phyloP scores from a whole-genome alignment of 2,797 vertebrate genomes.

The Gymnothorax javanicus region DNA sequence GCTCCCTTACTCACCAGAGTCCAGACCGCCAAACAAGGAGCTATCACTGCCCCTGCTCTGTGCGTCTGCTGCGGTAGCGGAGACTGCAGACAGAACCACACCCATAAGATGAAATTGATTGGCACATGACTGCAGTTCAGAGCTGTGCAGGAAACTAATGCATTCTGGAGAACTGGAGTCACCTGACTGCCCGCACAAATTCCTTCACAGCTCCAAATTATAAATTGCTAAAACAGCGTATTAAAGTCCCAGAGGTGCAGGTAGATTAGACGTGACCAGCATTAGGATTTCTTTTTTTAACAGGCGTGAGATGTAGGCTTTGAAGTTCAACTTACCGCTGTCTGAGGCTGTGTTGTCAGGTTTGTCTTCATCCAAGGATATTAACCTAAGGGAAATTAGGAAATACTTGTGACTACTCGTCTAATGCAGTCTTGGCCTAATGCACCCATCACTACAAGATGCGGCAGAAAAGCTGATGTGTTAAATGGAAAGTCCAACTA shows the following conservation, averaged over 20 bases:
- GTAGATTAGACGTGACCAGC: constrained; percentile 8
- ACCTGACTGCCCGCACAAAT: not conserved
- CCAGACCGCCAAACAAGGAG: constrained; percentile 53
- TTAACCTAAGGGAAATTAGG: constrained; percentile 63
- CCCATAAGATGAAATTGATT: not conserved
- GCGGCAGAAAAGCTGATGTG: not conserved
- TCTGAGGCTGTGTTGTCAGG: constrained; percentile 53
- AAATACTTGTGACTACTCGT: not conserved
- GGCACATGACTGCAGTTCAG: not conserved
- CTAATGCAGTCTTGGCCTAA: not conserved
- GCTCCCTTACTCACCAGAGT: constrained; percentile 53
- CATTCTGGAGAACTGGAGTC: not conserved
- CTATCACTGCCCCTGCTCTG: constrained; percentile 49
- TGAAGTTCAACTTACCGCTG: constrained; percentile 61
- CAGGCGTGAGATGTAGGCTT: not conserved
- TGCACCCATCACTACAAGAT: not conserved
- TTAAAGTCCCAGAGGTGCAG: not conserved
- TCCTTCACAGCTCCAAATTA: not conserved
- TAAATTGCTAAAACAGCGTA: not conserved
- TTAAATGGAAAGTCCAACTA: no score
- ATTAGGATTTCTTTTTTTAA: not conserved
- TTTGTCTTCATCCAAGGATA: constrained; percentile 76
- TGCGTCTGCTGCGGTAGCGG: constrained; percentile 47
- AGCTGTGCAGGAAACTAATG: not conserved
- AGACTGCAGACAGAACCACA: constrained; percentile 47